These are phyloP conservation scores for Caenorhabditis drosophilae DNA, from an alignment of 2,888 invertebrate species.

Conservation along the genomic window DNA sequence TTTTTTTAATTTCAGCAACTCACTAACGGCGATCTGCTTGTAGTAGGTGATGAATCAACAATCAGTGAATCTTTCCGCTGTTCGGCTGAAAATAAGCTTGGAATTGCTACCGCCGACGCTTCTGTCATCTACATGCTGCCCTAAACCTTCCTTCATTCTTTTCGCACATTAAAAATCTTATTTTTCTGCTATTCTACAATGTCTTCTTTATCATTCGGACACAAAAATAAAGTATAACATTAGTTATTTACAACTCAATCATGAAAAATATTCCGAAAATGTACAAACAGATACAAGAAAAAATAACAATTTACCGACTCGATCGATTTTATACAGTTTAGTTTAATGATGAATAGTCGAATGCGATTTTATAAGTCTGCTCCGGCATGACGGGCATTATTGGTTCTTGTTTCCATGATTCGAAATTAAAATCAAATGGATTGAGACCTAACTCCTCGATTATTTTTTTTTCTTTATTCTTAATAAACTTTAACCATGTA, in stretches of 20 bases:
- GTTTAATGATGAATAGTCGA: conserved; percentile 16
- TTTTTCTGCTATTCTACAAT: no score
- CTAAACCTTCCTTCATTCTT: not conserved
- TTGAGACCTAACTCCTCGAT: conserved; percentile 11
- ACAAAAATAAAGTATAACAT: no score
- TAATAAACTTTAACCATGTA: no score
- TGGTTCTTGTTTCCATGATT: conserved; percentile 18
- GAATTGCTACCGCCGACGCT: conserved; percentile 29
- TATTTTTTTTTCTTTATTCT: not conserved
- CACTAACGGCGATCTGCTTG: conserved; percentile 39
- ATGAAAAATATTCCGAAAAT: no score
- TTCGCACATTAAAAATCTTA: no score
- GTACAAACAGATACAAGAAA: no score
- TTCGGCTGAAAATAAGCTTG: conserved; percentile 30
- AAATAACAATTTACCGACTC: no score
- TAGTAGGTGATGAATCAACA: conserved; percentile 32
- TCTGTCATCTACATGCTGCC: conserved; percentile 33
- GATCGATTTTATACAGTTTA: no score
- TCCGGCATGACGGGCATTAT: conserved; percentile 9
- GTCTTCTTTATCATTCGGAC: no score
- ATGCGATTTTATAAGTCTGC: conserved; percentile 16
- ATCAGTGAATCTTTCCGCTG: conserved; percentile 44
- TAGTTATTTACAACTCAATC: no score
- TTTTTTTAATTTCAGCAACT: conserved; percentile 21
- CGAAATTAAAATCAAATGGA: conserved; percentile 13